Evolutionary conservation across 2,113 vertebrate species (phyloP).

Genomic region (Arothron firmamentum): DNA sequence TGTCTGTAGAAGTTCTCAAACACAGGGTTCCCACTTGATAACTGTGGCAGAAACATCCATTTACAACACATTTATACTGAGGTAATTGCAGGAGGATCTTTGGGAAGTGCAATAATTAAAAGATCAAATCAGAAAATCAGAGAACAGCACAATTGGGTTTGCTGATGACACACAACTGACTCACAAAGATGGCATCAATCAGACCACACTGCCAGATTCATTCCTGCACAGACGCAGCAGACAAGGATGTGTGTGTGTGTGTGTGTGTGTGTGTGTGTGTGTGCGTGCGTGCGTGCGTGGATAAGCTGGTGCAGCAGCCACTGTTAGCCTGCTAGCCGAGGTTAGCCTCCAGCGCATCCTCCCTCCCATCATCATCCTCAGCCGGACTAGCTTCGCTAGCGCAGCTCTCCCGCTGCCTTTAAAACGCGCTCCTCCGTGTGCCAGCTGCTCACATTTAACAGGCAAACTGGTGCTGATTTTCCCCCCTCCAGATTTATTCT

Average conservation of each 20-base stretch:
- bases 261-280: too few relatives aligned
- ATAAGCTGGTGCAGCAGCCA: too few relatives aligned
- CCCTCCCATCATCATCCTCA: background rate
- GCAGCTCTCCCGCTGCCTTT: constrained; percentile 6
- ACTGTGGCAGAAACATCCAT: constrained; percentile 62
- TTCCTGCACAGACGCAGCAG: too few relatives aligned
- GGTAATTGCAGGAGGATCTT: background rate
- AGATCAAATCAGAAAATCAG: background rate
- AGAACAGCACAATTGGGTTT: too few relatives aligned
- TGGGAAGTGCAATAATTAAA: background rate
- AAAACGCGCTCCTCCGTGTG: too few relatives aligned
- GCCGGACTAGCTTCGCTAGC: constrained; percentile 36
- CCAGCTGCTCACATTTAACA: too few relatives aligned
- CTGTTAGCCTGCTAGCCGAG: background rate
- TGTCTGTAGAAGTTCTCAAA: constrained; percentile 94
- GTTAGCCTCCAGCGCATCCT: constrained; percentile 2
- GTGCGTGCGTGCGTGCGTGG: too few relatives aligned
- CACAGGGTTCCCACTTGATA: constrained; percentile 86
- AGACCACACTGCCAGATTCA: too few relatives aligned
- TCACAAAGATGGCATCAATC: too few relatives aligned
- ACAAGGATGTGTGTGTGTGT: too few relatives aligned
- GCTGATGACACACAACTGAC: too few relatives aligned
- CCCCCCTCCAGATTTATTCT: background rate
- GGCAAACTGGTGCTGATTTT: too few relatives aligned
- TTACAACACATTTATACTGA: background rate